Evolutionary conservation across 2,113 vertebrate genomes (phyloP).

Genomic region (Stegostoma tigrinum): DNA sequence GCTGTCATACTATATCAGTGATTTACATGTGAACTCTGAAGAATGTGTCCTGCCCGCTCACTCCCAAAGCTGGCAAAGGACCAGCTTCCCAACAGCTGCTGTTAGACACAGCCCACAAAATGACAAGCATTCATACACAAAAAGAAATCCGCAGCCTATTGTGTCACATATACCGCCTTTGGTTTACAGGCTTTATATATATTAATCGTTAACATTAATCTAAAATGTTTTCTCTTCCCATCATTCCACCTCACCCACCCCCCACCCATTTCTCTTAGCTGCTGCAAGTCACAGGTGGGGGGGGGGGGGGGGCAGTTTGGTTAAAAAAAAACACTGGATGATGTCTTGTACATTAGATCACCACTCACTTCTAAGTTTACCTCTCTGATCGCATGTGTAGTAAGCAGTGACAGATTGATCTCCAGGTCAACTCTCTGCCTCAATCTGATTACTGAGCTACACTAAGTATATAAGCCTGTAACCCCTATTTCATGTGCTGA

Average conservation of each 20-base stretch:
- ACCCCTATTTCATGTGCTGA: too few relatives aligned
- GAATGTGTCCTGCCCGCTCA: constrained; percentile 9
- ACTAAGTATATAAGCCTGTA: too few relatives aligned
- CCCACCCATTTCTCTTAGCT: not conserved
- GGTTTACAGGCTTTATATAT: not conserved
- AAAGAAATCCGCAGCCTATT: too few relatives aligned
- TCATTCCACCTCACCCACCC: too few relatives aligned
- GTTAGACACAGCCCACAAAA: not conserved
- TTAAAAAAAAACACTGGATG: not conserved
- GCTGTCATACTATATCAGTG: constrained; percentile 11
- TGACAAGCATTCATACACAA: not conserved
- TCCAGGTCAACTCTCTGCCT: not conserved
- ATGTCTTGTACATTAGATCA: not conserved
- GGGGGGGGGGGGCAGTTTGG: not conserved
- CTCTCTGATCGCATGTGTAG: not conserved
- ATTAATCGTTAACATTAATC: not conserved
- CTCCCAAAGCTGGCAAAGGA: not conserved
- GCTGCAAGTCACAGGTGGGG: not conserved
- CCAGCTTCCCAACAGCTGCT: constrained; percentile 11
- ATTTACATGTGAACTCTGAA: constrained; percentile 36
- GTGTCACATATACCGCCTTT: not conserved
- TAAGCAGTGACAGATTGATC: not conserved
- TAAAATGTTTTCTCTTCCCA: not conserved
- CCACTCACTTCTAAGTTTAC: not conserved
- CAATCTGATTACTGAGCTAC: not conserved